These are phyloP conservation scores for Heliconius himera DNA, from an alignment of 1,140 invertebrate species.

Conservation along the genomic window DNA sequence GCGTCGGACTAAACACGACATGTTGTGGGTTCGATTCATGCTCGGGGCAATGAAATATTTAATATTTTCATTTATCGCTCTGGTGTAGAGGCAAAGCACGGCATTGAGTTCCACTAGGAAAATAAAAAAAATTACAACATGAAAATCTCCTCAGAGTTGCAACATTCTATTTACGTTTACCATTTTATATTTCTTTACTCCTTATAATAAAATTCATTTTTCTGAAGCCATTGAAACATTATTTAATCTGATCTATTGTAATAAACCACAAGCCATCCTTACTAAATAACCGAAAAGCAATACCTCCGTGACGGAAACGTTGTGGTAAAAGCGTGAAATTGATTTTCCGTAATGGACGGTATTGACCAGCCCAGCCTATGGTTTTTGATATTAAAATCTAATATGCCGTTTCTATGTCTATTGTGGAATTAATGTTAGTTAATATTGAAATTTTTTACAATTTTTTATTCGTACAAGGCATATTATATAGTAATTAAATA, in stretches of 20 bases:
- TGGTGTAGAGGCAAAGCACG: too few relatives aligned
- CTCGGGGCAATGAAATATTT: too few relatives aligned
- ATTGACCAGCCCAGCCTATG: constrained; percentile 18
- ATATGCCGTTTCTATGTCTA: not conserved
- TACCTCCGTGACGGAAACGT: constrained; percentile 26
- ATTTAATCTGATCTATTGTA: not conserved
- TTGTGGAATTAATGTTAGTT: not conserved
- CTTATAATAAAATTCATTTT: not conserved
- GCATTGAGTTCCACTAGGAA: too few relatives aligned
- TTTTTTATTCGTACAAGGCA: too few relatives aligned
- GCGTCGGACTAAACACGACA: too few relatives aligned
- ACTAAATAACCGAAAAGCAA: constrained; percentile 27
- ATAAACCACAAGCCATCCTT: constrained; percentile 25
- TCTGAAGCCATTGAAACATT: not conserved
- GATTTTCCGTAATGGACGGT: constrained; percentile 29
- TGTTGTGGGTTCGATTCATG: too few relatives aligned
- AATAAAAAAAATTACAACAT: too few relatives aligned
- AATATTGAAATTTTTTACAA: not conserved
- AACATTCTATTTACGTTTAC: not conserved
- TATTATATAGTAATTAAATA: too few relatives aligned
- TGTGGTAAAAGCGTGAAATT: constrained; percentile 33
- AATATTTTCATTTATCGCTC: too few relatives aligned
- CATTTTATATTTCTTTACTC: not conserved
- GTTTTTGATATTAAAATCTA: constrained; percentile 13
- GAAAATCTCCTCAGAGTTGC: not conserved